These are phyloP conservation scores for Todiramphus chloris DNA, from an alignment of 2,113 vertebrate species.

Conservation along the genomic window DNA sequence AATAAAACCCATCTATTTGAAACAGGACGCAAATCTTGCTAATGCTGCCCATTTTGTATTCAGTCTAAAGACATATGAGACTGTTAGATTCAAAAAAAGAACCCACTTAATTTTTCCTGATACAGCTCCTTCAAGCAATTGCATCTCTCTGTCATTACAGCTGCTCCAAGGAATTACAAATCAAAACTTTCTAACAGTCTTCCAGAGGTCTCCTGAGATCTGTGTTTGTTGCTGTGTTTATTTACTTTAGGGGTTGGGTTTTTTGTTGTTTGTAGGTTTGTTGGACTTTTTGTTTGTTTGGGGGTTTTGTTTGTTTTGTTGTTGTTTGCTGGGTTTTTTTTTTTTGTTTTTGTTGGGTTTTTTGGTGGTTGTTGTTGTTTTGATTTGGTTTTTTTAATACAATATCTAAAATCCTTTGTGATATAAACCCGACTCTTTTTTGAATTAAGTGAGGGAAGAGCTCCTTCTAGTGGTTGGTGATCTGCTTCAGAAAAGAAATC, in stretches of 20 bases:
- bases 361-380: too few species aligned
- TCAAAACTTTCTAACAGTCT: neutral
- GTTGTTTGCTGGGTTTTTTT: too few species aligned
- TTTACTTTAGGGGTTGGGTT: neutral
- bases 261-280: neutral
- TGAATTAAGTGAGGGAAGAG: slow-evolving; percentile 17
- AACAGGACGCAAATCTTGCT: neutral
- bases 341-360: neutral
- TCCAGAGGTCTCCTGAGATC: neutral
- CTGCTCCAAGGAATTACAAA: neutral
- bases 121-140: neutral
- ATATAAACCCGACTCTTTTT: neutral
- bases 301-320: neutral
- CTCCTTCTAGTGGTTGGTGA: slow-evolving; percentile 71
- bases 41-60: neutral
- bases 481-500: neutral
- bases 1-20: neutral
- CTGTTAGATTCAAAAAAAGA: neutral
- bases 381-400: neutral
- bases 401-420: neutral
- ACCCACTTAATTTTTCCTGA: neutral
- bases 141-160: neutral
- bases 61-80: neutral
- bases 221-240: neutral
- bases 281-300: neutral